Evolutionary conservation across 2,113 vertebrate genomes (phyloP), one percentile per base, ranked within the genome.

Genomic region (Gopherus flavomarginatus): DNA sequence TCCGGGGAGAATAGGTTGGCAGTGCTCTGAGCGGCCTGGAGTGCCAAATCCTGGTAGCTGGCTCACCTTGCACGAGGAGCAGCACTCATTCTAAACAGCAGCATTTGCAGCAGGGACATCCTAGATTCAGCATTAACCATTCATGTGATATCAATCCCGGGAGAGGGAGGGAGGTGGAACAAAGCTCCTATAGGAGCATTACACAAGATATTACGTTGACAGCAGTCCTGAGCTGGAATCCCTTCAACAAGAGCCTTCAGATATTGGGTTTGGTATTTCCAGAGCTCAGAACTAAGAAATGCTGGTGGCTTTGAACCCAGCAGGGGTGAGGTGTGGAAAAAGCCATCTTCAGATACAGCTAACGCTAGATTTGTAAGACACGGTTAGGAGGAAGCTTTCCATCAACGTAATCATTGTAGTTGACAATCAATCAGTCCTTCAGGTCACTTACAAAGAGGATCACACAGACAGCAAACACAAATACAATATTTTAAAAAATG

Each of bases 51-150:
- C 62, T 57, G 92, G 87, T 7, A 75, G 47, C 12, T 79, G 50
- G 44, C 57, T 87, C 5, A 21, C 47, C n/a, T 16, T 14, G 49
- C 57, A 17, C 72, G 13, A 14, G 24, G 86, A 62, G 69, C 72
- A 17, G 21, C 24, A 19, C 1, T n/a, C 22, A 27, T 38, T 89
- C 80, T 44, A 93, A 92, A 86, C 75, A 11, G 75, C 5, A 86
- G 56, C 92, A 65, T 22, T 19, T 52, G 65, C 72, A 89, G 54
- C 72, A 78, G 84, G 52, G 92, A 82, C 42, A 89, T 31, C 52
- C 83, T 87, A 88, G 59, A 92, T 54, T 89, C 85, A 86, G 59
- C 90, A 93, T 95, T 87, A 85, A 85, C 52, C 35, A 80, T 88
- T 95, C 47, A 80, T 80, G 72, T 47, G 56, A 38, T 86, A 92